These are phyloP conservation scores for Leptosomus discolor DNA, from an alignment of 2,113 vertebrate species.

Conservation along the genomic window DNA sequence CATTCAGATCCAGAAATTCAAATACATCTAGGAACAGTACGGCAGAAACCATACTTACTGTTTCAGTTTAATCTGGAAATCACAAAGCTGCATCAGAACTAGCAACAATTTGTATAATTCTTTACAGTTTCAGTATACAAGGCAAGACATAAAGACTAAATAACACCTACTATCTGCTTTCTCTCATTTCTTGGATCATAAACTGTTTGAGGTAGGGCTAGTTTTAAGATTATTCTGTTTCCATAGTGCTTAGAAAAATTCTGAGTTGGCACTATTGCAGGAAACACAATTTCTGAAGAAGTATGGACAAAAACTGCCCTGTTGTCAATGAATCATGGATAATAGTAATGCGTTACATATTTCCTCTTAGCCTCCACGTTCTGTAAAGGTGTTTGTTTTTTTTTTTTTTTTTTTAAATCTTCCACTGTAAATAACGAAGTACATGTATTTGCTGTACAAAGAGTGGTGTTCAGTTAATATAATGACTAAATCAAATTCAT, in stretches of 20 bases:
- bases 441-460: not conserved
- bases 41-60: not conserved
- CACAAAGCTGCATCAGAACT: not conserved
- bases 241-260: slow-evolving; percentile 36
- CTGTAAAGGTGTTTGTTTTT: not conserved
- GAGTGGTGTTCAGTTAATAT: not conserved
- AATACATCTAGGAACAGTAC: not conserved
- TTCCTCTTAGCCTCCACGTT: slow-evolving; percentile 10
- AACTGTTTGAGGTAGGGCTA: slow-evolving; percentile 40
- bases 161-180: slow-evolving; percentile 35
- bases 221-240: slow-evolving; percentile 48
- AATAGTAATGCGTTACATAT: slow-evolving; percentile 24
- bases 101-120: slow-evolving; percentile 39
- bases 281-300: slow-evolving; percentile 26
- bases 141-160: slow-evolving; percentile 34
- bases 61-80: slow-evolving; percentile 18
- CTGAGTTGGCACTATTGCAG: not conserved
- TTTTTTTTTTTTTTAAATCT: not conserved
- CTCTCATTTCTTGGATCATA: slow-evolving; percentile 31
- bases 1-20: not conserved
- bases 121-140: slow-evolving; percentile 23
- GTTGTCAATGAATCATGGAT: slow-evolving; percentile 30
- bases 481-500: not conserved
- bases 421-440: not conserved
- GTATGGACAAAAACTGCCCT: slow-evolving; percentile 28